Evolutionary conservation across 2,113 vertebrate genomes (phyloP), one percentile per base, ranked within the genome.

Genomic region (Brachypteracias leptosomus): DNA sequence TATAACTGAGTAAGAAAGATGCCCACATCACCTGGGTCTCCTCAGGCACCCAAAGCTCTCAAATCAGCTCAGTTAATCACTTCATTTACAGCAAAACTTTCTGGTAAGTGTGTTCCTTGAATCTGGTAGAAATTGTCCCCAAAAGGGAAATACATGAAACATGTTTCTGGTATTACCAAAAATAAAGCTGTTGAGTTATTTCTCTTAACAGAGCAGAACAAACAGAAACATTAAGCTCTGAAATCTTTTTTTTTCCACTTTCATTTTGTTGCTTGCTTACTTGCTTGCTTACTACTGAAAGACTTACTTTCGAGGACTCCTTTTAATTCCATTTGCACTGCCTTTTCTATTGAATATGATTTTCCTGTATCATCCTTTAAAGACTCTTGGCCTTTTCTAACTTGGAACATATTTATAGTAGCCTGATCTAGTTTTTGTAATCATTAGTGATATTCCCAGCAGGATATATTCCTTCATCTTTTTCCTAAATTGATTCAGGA

Each of bases 361-460:
- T 89, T 94, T 75, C 67, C 40, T 74, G 5, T 87, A 51, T 6
- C n/a, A 20, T 57, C 36, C 58, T 95, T 79, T 62, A 79, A 81
- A 84, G 54, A 73, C 66, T 90, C 61, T 46, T 81, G 47, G 42
- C 62, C 72, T 88, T 93, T 90, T 65, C 72, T 81, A 57, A 76
- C 76, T 29, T 4, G 0, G 40, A 10, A 29, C 57, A 33, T 91
- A 81, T 84, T 95, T 95, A 90, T 82, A 96, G 91, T 36, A 73
- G 55, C 26, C 58, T 95, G 88, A 79, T 88, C 73, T 92, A 67
- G 35, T 85, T 96, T 94, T 94, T 21, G 35, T 92, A 83, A 85
- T 74, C 63, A 78, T 73, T 85, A 40, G 76, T 77, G 79, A 77
- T 74, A 68, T 83, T 77, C 51, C 44, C 67, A 84, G 55, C 35